A percentile compares a stretch with the other conserved stretches of the same genome.
phyloP scores from a whole-genome alignment of 64 coral and sea anemone species.

The Platygyra sinensis region DNA sequence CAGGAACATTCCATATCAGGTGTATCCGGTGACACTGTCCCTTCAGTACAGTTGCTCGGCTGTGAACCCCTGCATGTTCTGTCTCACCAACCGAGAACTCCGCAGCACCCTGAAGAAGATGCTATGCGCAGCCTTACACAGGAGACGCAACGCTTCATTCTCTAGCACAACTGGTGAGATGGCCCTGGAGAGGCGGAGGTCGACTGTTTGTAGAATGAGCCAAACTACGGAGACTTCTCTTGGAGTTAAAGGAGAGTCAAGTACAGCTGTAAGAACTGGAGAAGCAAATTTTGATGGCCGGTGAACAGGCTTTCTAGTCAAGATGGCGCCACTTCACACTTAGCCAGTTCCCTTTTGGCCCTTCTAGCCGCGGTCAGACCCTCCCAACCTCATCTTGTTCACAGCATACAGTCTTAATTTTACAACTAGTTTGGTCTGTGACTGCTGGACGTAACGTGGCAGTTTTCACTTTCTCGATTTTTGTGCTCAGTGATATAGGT shows the following conservation, averaged over 20 bases:
- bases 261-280: neutral
- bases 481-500: too few relatives aligned
- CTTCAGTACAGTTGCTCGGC: conserved; percentile 82
- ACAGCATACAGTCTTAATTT: too few relatives aligned
- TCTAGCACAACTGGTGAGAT: neutral
- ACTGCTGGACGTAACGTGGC: too few relatives aligned
- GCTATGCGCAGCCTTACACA: neutral
- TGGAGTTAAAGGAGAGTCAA: neutral
- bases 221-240: neutral
- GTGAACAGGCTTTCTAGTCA: too few relatives aligned
- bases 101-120: conserved; percentile 48
- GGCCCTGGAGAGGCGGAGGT: neutral
- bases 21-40: conserved; percentile 68
- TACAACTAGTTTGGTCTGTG: too few relatives aligned
- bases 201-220: neutral
- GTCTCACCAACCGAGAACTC: conserved; percentile 72
- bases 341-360: too few relatives aligned
- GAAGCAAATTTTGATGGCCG: too few relatives aligned
- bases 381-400: too few relatives aligned
- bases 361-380: too few relatives aligned
- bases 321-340: too few relatives aligned
- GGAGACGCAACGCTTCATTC: neutral
- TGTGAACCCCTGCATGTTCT: conserved; percentile 84
- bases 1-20: conserved; percentile 27
- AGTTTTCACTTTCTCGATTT: too few relatives aligned